Conservation (phyloP, 2,888 invertebrate species). For the Tolmerus cingulatus region DNA sequence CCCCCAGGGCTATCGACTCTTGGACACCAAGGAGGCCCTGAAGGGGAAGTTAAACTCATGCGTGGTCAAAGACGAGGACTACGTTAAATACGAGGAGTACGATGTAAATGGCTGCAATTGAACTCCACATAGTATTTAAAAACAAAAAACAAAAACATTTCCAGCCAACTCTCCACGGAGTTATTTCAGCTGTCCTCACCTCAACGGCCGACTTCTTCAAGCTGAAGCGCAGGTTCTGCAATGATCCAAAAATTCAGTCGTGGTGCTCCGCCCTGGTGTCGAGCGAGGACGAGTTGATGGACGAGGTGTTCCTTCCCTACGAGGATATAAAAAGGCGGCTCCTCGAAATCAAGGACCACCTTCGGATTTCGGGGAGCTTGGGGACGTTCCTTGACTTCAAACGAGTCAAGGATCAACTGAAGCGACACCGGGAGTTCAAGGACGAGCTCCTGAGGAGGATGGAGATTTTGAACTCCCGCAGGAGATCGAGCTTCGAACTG, state of each 20-base stretch:
- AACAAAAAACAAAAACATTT: not conserved
- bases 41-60: not conserved
- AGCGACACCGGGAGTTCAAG: not conserved
- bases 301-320: not conserved
- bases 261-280: constrained; percentile 8
- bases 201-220: not conserved
- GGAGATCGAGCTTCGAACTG: not conserved
- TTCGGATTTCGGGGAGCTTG: not conserved
- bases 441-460: not conserved
- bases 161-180: not conserved
- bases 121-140: not conserved
- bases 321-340: not conserved
- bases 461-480: not conserved
- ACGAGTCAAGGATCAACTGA: not conserved
- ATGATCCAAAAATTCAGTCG: not conserved
- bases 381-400: not conserved
- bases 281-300: not conserved
- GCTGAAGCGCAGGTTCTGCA: not conserved
- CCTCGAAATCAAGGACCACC: not conserved
- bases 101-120: not conserved
- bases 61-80: not conserved
- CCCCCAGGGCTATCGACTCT: not conserved
- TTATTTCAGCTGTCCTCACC: not conserved
- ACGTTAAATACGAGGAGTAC: not conserved
- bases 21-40: not conserved